Evolutionary conservation across 2,113 vertebrate species (phyloP), one percentile per base, ranked within the genome.

Genomic region (Globicephala melas): DNA sequence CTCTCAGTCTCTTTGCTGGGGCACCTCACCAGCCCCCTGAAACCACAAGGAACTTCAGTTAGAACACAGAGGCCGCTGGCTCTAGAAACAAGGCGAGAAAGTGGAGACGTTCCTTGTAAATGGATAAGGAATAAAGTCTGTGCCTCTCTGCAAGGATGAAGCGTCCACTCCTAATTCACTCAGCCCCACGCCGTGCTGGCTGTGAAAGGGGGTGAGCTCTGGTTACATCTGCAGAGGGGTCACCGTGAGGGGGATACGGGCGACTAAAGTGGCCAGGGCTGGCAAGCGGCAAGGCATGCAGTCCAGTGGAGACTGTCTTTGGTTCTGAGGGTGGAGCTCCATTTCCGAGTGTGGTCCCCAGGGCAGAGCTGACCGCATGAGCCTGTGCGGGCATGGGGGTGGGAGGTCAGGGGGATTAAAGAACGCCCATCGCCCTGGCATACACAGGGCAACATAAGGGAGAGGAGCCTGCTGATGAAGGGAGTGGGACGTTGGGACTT

Each of bases 261-360:
- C 15, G 68, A 41, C 47, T 33, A 23, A 33, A 44, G 28, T 31
- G 44, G 47, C 55, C 12, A 36, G 15, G 2, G 6, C 6, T 58
- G 65, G 38, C 33, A 23, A 23, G 82, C 0, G 2, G 23, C 8
- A 4, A 9, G 9, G 15, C 5, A 14, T 0, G 0, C 4, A 1
- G 23, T 13, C 33, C 55, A 8, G 53, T 4, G 15, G 15, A 70
- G 36, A 63, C 28, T 5, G 6, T 26, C 18, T 9, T n/a, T n/a
- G 41, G 36, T 17, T 79, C 91, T 50, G 70, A 60, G 15, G 12
- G 2, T 26, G 63, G 12, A 79, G 20, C 55, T 18, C 62, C 38
- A 13, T 58, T 50, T 53, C 12, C 25, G 28, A 26, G 11, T 36
- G 44, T 8, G 10, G 60, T 6, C 25, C 26, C 17, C 14, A 74